Percentiles rank a stretch among this genome's conserved stretches.
These are phyloP conservation scores for Acleris laterana DNA, from an alignment of 2,888 invertebrate genomes.

Conservation along the genomic window DNA sequence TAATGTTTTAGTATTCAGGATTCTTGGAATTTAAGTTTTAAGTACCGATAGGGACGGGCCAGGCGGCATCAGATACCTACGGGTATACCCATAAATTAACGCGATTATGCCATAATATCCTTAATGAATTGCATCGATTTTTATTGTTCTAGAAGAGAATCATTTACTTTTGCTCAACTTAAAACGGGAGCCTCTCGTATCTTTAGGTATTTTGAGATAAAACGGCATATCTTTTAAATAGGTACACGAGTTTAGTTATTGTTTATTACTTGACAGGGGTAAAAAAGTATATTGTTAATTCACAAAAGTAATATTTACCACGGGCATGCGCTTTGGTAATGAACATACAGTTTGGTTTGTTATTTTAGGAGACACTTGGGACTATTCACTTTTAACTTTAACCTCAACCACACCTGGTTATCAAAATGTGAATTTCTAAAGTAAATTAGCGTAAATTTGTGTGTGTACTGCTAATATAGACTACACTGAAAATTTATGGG, in stretches of 20 bases:
- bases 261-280: not conserved
- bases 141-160: not conserved
- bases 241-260: not conserved
- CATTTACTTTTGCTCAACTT: not conserved
- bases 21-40: slow-evolving; percentile 43
- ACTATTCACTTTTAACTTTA: too few species aligned
- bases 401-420: too few species aligned
- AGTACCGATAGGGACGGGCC: not conserved
- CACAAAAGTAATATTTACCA: too few species aligned
- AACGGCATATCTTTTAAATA: not conserved
- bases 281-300: too few species aligned
- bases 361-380: too few species aligned
- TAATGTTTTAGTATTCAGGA: slow-evolving; percentile 46
- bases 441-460: too few species aligned
- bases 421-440: too few species aligned
- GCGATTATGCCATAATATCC: not conserved
- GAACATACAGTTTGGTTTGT: too few species aligned
- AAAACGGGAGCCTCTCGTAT: not conserved
- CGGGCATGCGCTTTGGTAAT: too few species aligned
- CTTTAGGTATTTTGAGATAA: not conserved
- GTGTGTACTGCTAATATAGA: too few species aligned
- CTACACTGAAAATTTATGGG: too few species aligned
- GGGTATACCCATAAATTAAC: too few species aligned
- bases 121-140: not conserved
- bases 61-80: not conserved